Evolutionary conservation across 2,113 vertebrate species (phyloP), one percentile per base, ranked within the genome.

Genomic region (Arenaria interpres): DNA sequence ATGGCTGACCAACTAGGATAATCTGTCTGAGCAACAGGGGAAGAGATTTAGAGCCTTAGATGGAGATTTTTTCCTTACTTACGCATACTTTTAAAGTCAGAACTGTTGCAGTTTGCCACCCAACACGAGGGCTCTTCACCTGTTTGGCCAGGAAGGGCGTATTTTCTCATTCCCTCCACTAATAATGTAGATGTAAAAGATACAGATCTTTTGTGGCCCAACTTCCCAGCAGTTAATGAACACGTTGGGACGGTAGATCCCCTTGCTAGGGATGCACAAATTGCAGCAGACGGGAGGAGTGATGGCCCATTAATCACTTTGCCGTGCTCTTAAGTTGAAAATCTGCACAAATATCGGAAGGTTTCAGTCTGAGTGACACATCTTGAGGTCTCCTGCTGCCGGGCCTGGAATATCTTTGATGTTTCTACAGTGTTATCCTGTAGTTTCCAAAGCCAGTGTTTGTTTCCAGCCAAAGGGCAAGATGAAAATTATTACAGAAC

Each of bases 21-120:
- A 89, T 88, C 83, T 72, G 7, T 94, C 74, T 76, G 77, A 91
- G 91, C 68, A 91, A 33, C 41, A 63, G 45, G 60, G 81, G 57
- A 35, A 87, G 71, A 74, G 30, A n/a, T 91, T 93, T 82, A 66
- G 68, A 88, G 95, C 96, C 93, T 96, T 95, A 96, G 74, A 93
- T 93, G 93, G 94, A 92, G 53, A 87, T 91, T 85, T 85, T 85
- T 76, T 81, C 50, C 88, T 91, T 88, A 57, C n/a, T 85, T 77
- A 7, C 4, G 3, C 59, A 54, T 92, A 76, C 74, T 79, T 94
- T 64, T 57, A 72, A 74, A 94, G 85, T 68, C 21, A 69, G 48
- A 83, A 67, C 48, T 74, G 66, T 3, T 43, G 41, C 30, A 54
- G 60, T 85, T 85, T 27, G 21, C 87, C 41, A n/a, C 43, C 60